Evolutionary conservation across 2,888 invertebrate species (phyloP).

Genomic region (Adelognathus sp.): DNA sequence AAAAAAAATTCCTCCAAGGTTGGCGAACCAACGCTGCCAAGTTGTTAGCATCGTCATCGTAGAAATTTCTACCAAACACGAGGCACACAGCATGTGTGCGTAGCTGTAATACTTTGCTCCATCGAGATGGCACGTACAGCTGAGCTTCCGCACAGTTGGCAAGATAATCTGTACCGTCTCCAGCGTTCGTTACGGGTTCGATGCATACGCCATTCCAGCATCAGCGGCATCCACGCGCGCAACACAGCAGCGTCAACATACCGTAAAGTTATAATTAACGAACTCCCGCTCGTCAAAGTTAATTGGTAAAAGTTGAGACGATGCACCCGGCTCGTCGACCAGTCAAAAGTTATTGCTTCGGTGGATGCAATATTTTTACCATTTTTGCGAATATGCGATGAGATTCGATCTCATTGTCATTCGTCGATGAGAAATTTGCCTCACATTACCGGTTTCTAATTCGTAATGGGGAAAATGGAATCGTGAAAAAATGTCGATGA

Average conservation of each 20-base stretch:
- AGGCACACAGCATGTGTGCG: not conserved
- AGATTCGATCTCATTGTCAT: not conserved
- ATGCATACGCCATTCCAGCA: not conserved
- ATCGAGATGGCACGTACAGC: not conserved
- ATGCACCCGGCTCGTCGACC: not conserved
- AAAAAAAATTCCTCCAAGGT: not conserved
- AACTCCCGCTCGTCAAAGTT: constrained; percentile 7
- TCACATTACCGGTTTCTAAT: not conserved
- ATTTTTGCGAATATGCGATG: not conserved
- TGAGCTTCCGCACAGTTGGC: not conserved
- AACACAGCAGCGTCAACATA: not conserved
- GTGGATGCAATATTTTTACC: not conserved
- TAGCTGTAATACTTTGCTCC: not conserved
- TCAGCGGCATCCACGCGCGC: not conserved
- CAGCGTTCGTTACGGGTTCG: not conserved
- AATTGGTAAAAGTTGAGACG: constrained; percentile 35
- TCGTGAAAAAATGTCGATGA: not conserved
- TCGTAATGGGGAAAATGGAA: not conserved
- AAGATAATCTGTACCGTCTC: not conserved
- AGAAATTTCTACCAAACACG: not conserved
- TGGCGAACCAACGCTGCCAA: not conserved
- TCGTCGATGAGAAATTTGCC: not conserved
- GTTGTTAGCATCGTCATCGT: not conserved
- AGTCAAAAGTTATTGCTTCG: not conserved
- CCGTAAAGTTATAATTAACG: constrained; percentile 43